Evolutionary conservation across 2,888 invertebrate species (phyloP), one percentile per base, ranked within the genome.

Genomic region (Stenodera caucasica): DNA sequence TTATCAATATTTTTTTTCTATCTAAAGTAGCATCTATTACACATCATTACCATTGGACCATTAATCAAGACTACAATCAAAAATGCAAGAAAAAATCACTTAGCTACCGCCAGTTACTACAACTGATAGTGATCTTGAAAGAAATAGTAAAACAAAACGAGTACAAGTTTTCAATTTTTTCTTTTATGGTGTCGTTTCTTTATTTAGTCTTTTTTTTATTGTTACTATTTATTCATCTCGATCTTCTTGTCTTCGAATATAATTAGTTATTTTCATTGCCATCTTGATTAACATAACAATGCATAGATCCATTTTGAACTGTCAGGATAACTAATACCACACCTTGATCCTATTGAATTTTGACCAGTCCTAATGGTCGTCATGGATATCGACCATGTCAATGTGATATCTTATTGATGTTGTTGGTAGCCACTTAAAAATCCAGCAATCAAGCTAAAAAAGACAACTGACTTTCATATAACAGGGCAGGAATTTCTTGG

Each of bases 281-380:
- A 74, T 72, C 72, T 45, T 72, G 75, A 75, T 75, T 74, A 74
- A 70, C 73, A 75, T 74, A 75, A 75, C 71, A 75, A 74, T 73
- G 70, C 68, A 70, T 67, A 68, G 71, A 72, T 72, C 72, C 72
- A 74, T 73, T 74, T 72, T 70, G 51, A 68, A 67, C 71, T 70
- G 70, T 70, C 72, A 72, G 66, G 66, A 66, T 58, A 63, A 60
- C 66, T 63, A 29, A 52, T 53, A 67, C 67, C 68, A 67, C 68
- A 64, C 68, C 68, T 65, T 64, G 65, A 63, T 63, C 58, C 58
- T 53, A 56, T 55, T 54, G 63, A 45, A 18, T 23, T 33, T 63
- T 57, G 58, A 53, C 58, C 45, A 61, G 33, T 30, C 40, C 64
- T 65, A 67, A 67, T 67, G 66, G 67, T 59, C 60, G 55, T 61